Conservation (phyloP, 2,113 vertebrate genomes). For the Peucedramus taeniatus region DNA sequence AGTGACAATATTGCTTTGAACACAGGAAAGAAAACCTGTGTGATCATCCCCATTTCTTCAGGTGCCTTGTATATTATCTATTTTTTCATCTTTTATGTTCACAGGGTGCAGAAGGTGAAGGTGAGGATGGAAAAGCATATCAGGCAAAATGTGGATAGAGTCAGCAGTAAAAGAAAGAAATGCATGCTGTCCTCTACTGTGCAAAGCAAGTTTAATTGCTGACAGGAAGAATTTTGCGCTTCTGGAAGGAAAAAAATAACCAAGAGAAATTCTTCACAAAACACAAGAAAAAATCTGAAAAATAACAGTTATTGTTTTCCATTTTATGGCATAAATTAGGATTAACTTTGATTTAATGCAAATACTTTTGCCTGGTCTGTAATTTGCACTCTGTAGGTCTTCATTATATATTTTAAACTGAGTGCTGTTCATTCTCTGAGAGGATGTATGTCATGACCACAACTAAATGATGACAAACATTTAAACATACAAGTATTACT, state of each 20-base stretch:
- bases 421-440: background rate
- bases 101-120: slow-evolving; percentile 14
- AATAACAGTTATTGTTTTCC: background rate
- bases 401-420: background rate
- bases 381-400: background rate
- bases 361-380: background rate
- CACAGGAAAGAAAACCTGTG: background rate
- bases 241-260: background rate
- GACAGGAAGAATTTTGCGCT: background rate
- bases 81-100: slow-evolving; percentile 35
- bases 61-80: slow-evolving; percentile 14
- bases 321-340: background rate
- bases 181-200: slow-evolving; percentile 11
- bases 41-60: background rate
- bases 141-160: slow-evolving; percentile 34
- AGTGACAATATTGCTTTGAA: background rate
- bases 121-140: slow-evolving; percentile 20
- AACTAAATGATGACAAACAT: background rate
- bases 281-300: background rate
- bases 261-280: background rate
- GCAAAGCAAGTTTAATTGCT: slow-evolving; percentile 17
- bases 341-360: background rate
- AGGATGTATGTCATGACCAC: background rate
- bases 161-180: slow-evolving; percentile 48
- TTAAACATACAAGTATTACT: background rate